Evolutionary conservation across 2,797 vertebrate genomes (phyloP).

Genomic region (Octomys mimax): DNA sequence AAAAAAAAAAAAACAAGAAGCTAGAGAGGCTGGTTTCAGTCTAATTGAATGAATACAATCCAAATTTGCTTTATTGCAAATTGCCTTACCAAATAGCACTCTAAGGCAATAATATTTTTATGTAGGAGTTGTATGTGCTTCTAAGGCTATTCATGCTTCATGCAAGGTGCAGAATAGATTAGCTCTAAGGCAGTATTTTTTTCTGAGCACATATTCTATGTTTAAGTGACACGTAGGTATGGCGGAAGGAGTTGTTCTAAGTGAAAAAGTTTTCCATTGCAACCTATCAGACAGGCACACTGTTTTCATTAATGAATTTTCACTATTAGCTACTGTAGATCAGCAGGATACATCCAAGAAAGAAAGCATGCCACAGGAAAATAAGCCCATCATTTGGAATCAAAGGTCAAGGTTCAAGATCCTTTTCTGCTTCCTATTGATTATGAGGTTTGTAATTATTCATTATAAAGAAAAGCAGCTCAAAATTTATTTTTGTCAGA

Average conservation of each 20-base stretch:
- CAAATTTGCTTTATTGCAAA: slow-evolving; percentile 36
- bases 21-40: not conserved
- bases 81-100: not conserved
- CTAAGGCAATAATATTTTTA: not conserved
- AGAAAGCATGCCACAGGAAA: not conserved
- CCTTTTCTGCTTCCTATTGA: not conserved
- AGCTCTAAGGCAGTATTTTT: not conserved
- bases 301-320: slow-evolving; percentile 14
- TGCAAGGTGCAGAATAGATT: not conserved
- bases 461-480: not conserved
- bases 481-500: not conserved
- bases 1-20: not conserved
- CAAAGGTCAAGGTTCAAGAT: not conserved
- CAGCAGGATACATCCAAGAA: not conserved
- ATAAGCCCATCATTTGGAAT: not conserved
- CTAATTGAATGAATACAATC: not conserved
- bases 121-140: not conserved
- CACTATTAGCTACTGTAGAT: not conserved
- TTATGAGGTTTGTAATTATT: not conserved
- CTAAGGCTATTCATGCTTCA: not conserved
- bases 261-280: not conserved
- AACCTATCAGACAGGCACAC: not conserved
- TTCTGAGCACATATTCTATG: not conserved
- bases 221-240: not conserved
- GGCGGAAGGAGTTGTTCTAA: not conserved